phyloP scores from a whole-genome alignment of 2,888 invertebrate genomes.

The Rotaria magnacalcarata region DNA sequence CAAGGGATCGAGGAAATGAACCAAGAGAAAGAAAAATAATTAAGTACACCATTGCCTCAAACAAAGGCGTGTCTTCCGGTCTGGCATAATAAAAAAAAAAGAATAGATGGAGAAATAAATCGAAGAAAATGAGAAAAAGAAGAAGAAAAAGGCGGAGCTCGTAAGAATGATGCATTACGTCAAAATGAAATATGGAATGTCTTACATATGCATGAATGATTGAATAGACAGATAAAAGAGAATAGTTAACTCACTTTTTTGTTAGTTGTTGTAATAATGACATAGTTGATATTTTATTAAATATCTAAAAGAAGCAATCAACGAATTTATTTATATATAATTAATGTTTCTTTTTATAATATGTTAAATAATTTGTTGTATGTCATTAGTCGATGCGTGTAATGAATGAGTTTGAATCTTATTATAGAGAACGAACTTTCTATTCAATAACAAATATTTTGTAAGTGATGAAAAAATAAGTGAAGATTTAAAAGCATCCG shows the following conservation, averaged over 20 bases:
- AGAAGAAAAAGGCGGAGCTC: background rate
- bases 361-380: background rate
- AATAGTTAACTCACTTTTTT: slow-evolving; percentile 19
- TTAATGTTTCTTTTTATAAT: background rate
- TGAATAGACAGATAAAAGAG: background rate
- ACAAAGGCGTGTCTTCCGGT: slow-evolving; percentile 12
- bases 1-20: background rate
- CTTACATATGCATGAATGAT: slow-evolving; percentile 22
- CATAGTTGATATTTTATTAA: background rate
- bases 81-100: background rate
- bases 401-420: too few relatives aligned
- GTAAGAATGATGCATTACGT: background rate
- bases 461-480: too few relatives aligned
- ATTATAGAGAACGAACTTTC: too few relatives aligned
- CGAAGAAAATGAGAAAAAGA: background rate
- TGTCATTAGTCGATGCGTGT: too few relatives aligned
- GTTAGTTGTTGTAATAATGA: slow-evolving; percentile 18
- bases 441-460: too few relatives aligned
- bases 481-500: too few relatives aligned
- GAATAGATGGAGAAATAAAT: background rate
- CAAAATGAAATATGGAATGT: slow-evolving; percentile 28
- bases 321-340: background rate
- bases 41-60: slow-evolving; percentile 14
- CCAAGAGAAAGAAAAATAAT: slow-evolving; percentile 8
- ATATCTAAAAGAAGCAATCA: background rate